A percentile compares a stretch with the other conserved stretches of the same genome.
phyloP scores from a whole-genome alignment of 2,888 invertebrate species.

The Ormyrus nitidulus region DNA sequence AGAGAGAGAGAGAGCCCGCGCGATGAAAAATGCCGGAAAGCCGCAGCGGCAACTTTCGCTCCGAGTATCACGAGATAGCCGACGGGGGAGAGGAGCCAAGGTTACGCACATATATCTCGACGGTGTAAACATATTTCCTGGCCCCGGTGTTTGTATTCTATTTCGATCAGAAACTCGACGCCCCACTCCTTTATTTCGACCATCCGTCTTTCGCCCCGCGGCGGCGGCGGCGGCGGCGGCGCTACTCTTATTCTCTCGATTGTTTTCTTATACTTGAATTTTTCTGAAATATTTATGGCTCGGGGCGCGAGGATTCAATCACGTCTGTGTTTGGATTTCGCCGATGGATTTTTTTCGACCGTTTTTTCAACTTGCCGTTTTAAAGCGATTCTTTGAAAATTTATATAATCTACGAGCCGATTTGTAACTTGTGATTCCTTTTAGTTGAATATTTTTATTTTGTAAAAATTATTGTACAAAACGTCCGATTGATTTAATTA shows the following conservation, averaged over 20 bases:
- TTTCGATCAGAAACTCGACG: slow-evolving; percentile 62
- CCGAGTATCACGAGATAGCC: slow-evolving; percentile 22
- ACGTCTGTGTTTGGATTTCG: no score
- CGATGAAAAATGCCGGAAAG: slow-evolving; percentile 25
- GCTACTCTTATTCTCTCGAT: neutral
- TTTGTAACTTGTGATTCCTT: no score
- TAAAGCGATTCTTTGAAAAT: no score
- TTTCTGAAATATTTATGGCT: slow-evolving; percentile 23
- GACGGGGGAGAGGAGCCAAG: slow-evolving; percentile 31
- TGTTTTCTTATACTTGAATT: neutral
- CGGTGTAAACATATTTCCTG: slow-evolving; percentile 69
- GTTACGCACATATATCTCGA: slow-evolving; percentile 44
- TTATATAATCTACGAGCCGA: no score
- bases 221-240: no score
- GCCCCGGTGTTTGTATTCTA: slow-evolving; percentile 67
- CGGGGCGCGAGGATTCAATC: no score
- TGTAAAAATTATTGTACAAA: no score
- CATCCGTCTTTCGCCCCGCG: slow-evolving; percentile 8
- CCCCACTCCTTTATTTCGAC: slow-evolving; percentile 29
- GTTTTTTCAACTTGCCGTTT: no score
- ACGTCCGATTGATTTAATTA: no score
- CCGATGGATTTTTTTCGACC: no score
- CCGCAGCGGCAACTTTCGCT: neutral
- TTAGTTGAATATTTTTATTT: no score
- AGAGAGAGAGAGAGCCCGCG: neutral